Evolutionary conservation across 2,888 invertebrate species (phyloP), one percentile per base, ranked within the genome.

Genomic region (Vesta saturnalis): DNA sequence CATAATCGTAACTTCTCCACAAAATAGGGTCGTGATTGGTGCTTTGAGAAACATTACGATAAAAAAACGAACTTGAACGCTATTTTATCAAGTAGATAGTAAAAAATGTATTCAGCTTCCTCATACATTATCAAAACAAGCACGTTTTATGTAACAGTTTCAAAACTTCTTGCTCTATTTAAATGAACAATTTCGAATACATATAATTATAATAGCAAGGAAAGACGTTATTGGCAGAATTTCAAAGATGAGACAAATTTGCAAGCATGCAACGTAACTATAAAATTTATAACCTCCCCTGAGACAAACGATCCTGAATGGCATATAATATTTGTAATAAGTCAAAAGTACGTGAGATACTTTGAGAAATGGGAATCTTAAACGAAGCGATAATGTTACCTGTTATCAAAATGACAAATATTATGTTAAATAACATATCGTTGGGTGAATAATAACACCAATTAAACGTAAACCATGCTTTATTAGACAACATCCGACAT

Each of bases 11-110:
- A 39, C 39, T 39, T 39, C n/a, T 3, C 39, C n/a, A n/a, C 39
- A 39, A 39, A 39, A 39, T 39, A 39, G 39, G 39, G 39, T 39
- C 39, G 39, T 39, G 39, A 39, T 39, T n/a, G 39, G 39, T n/a
- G 39, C 39, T 39, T 39, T 39, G 39, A n/a, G 39, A 39, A 39
- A 39, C 39, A 39, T 39, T 12, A 39, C n/a, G 39, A 39, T n/a
- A 39, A 39, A 39, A 39, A 39, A 10, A 39, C 39, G 12, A 39
- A n/a, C n/a, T n/a, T n/a, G n/a, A n/a, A n/a, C n/a, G n/a, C n/a
- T n/a, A 39, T 39, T 39, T 39, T 39, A 39, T 39, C 39, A n/a
- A n/a, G n/a, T n/a, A n/a, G n/a, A n/a, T n/a, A n/a, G n/a, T n/a
- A n/a, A n/a, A n/a, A n/a, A n/a, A n/a, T n/a, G n/a, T n/a, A n/a